Conservation (phyloP, 2,888 invertebrate genomes). For the Bugula neritina region DNA sequence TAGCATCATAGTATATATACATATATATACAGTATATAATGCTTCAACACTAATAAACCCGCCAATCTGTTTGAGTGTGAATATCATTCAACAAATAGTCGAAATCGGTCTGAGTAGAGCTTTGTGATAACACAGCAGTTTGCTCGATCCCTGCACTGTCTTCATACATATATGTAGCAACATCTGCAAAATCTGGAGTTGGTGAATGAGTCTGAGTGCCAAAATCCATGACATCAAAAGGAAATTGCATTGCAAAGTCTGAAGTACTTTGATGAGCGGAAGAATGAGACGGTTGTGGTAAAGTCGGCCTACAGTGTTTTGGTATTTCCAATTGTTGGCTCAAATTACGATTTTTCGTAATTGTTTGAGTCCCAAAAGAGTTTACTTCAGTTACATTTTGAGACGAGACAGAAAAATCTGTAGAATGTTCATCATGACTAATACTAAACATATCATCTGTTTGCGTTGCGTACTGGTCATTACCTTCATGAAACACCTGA, state of each 20-base stretch:
- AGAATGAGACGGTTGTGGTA: not conserved
- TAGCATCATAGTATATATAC: too few species aligned
- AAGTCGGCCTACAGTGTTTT: not conserved
- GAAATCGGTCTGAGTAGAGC: constrained; percentile 14
- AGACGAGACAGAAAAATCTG: too few species aligned
- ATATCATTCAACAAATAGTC: constrained; percentile 20
- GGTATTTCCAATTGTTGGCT: not conserved
- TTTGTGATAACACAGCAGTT: constrained; percentile 1
- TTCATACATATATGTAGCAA: not conserved
- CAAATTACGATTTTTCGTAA: not conserved
- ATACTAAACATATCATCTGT: not conserved
- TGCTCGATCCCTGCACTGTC: not conserved
- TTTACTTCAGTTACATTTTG: not conserved
- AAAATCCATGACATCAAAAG: constrained; percentile 9
- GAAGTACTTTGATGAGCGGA: constrained; percentile 6
- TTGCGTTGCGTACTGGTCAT: not conserved
- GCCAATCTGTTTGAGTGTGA: constrained; percentile 14
- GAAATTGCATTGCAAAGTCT: constrained; percentile 20
- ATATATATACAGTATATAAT: too few species aligned
- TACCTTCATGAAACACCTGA: not conserved
- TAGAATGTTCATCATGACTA: not conserved
- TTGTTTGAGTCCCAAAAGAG: constrained; percentile 18
- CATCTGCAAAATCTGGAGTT: not conserved
- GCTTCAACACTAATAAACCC: too few species aligned
- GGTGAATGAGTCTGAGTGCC: not conserved